Evolutionary conservation across 2,797 vertebrate species (phyloP).

Genomic region (Pseudopleuronectes americanus): DNA sequence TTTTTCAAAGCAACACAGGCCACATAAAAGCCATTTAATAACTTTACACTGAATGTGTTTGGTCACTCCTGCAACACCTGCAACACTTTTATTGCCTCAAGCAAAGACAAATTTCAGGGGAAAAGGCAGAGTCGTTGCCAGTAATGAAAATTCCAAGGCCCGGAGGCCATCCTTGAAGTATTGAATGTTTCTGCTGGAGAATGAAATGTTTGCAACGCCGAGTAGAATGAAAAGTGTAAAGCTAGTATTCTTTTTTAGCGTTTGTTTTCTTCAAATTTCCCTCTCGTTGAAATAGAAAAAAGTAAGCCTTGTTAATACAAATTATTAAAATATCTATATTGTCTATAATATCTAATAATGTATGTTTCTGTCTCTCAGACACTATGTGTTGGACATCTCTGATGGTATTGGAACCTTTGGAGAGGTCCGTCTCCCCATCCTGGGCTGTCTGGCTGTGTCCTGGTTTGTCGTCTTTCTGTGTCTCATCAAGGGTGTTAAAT

Average conservation of each 20-base stretch:
- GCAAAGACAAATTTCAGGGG: background rate
- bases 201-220: background rate
- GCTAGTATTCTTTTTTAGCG: background rate
- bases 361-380: conserved; percentile 74
- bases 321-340: background rate
- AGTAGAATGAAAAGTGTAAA: background rate
- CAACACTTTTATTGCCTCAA: background rate
- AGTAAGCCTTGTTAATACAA: background rate
- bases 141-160: background rate
- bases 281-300: background rate
- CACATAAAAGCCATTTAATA: background rate
- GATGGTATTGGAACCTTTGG: conserved; percentile 96
- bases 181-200: too few species aligned
- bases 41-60: background rate
- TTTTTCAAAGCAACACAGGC: too few species aligned
- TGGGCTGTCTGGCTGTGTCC: conserved; percentile 94
- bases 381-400: conserved; percentile 93
- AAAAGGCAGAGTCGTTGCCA: background rate
- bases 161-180: background rate
- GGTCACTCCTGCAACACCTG: background rate
- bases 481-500: conserved; percentile 97
- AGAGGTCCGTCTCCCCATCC: conserved; percentile 92
- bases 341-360: too few species aligned
- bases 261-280: background rate
- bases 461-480: conserved; percentile 98